Evolutionary conservation across 2,113 vertebrate genomes (phyloP).

Genomic region (Papio anubis): DNA sequence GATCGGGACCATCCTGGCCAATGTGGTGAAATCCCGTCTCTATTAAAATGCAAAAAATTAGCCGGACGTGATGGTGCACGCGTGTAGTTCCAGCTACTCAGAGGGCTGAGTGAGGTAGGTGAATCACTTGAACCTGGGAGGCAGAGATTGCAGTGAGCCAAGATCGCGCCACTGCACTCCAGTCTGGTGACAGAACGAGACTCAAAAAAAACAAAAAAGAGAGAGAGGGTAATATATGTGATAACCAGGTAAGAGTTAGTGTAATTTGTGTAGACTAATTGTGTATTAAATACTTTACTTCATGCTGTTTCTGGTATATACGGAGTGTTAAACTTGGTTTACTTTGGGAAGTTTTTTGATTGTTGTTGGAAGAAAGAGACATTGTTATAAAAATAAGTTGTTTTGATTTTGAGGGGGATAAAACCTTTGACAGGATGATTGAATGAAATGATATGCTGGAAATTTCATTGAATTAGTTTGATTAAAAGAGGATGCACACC

Average conservation of each 20-base stretch:
- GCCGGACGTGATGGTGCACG: too few species aligned
- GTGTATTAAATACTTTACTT: background rate
- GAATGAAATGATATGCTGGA: background rate
- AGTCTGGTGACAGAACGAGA: too few species aligned
- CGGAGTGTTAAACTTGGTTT: background rate
- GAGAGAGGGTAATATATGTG: background rate
- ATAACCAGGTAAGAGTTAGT: background rate
- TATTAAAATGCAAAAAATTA: too few species aligned
- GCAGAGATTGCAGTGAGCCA: too few species aligned
- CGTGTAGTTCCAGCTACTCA: too few species aligned
- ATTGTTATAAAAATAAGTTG: background rate
- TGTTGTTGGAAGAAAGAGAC: background rate
- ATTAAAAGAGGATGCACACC: background rate
- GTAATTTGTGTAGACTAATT: background rate
- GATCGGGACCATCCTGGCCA: too few species aligned
- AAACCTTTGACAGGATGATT: background rate
- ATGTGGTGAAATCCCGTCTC: too few species aligned
- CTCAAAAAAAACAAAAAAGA: background rate
- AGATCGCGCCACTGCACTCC: too few species aligned
- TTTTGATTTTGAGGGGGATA: constrained; percentile 43
- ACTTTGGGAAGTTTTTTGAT: background rate
- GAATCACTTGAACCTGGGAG: too few species aligned
- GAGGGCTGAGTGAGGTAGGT: too few species aligned
- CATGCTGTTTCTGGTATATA: background rate
- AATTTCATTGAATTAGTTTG: background rate